phyloP scores from a whole-genome alignment of 2,797 vertebrate genomes.

The Balearica regulorum region DNA sequence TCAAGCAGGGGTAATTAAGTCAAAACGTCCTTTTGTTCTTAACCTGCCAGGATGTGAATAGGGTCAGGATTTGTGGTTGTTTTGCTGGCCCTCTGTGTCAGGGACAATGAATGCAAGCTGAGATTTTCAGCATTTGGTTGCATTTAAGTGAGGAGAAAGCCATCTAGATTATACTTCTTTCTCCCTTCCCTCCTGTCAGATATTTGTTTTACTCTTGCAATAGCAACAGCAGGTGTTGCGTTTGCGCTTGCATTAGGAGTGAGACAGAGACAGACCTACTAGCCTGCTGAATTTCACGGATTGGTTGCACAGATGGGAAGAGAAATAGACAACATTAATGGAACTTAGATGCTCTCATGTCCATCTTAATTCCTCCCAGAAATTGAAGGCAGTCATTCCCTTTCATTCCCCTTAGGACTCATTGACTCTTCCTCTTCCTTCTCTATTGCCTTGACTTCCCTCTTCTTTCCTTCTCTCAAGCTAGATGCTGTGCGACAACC shows the following conservation, averaged over 20 bases:
- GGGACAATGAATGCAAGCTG: neutral
- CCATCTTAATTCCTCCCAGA: neutral
- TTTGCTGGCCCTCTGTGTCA: neutral
- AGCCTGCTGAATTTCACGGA: neutral
- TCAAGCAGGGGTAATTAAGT: neutral
- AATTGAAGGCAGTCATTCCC: neutral
- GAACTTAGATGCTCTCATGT: neutral
- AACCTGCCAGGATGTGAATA: neutral
- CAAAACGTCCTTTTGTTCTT: neutral
- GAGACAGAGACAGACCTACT: neutral
- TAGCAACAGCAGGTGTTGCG: neutral
- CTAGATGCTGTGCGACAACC: neutral
- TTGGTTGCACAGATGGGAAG: neutral
- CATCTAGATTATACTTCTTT: neutral
- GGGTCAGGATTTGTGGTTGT: neutral
- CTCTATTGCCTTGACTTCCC: neutral
- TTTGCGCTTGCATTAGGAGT: neutral
- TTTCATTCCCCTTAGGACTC: conserved; percentile 14
- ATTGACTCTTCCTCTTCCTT: neutral
- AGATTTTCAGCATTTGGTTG: neutral
- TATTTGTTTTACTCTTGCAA: neutral
- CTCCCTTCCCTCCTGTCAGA: neutral
- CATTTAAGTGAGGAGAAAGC: neutral
- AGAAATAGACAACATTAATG: neutral
- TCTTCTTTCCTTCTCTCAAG: neutral